phyloP scores from a whole-genome alignment of 2,113 vertebrate genomes.

The Prochilodus magdalenae region DNA sequence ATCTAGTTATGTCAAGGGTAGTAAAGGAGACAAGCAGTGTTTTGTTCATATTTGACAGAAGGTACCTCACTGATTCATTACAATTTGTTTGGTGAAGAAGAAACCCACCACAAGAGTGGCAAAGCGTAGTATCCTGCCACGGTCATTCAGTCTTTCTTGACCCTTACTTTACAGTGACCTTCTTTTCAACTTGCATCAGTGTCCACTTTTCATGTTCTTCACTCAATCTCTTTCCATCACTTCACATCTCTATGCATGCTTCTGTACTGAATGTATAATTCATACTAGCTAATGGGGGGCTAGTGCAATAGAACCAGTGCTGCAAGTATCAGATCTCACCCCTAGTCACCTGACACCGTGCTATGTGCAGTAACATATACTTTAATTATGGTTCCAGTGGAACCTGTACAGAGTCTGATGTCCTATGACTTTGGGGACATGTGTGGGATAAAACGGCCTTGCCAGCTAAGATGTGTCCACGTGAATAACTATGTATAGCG shows the following conservation, averaged over 20 bases:
- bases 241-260: conserved; percentile 34
- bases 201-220: not conserved
- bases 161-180: not conserved
- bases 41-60: not conserved
- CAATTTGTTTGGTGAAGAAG: not conserved
- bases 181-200: not conserved
- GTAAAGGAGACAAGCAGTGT: not conserved
- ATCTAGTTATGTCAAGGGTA: not conserved
- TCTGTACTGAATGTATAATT: conserved; percentile 66
- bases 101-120: not conserved
- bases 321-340: conserved; percentile 53
- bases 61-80: not conserved
- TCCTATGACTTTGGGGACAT: conserved; percentile 69
- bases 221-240: not conserved
- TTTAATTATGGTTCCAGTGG: conserved; percentile 63
- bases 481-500: too few relatives aligned
- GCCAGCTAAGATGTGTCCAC: conserved; percentile 50
- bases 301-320: conserved; percentile 48
- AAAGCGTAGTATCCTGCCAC: not conserved
- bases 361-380: conserved; percentile 62
- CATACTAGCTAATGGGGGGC: conserved; percentile 66
- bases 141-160: conserved; percentile 3
- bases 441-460: conserved; percentile 61
- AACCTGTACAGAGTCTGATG: conserved; percentile 51
- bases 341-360: conserved; percentile 51